Base-by-base conservation (phyloP, 2,797 vertebrate species). In the Coendou prehensilis region DNA sequence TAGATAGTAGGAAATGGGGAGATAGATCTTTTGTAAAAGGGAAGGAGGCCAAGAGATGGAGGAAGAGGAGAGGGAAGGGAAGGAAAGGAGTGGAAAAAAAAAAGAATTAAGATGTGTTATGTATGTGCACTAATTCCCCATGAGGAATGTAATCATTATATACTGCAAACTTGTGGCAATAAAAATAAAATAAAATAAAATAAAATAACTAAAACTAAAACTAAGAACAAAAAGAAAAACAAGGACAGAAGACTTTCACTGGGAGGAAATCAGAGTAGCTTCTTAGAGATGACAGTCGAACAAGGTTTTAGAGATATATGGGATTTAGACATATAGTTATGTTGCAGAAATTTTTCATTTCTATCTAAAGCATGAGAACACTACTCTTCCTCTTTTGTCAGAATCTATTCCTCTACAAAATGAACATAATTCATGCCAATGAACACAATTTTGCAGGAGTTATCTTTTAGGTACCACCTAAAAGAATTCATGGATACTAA, bases 381-480 rank as follows among this genome's bases (percentile, higher is more conserved):
- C 18, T 69, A 9, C 41, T 85, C 79, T 59, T 30, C n/a, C 28
- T 50, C 82, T 85, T 90, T 82, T 89, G 57, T 93, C 87, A 81
- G n/a, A 79, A 78, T 79, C 37, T 5, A 45, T 78, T 88, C 30
- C 47, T 86, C 83, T 94, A 80, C 54, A 94, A 87, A 94, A 47
- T 64, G 83, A 88, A 94, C 50, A 56, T 47, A 93, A 88, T 93
- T 82, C 75, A 76, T 94, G 67, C 59, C 73, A 78, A 81, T 1
- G 79, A 95, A 47, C 76, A 52, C 18, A 63, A 14, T 9, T 45
- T 2, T 45, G 4, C 56, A 13, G 80, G 37, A 90, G 41, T 47
- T 52, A 37, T 92, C 3, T n/a, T 28, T 92, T 18, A 92, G 79
- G 28, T 37, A 41, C 33, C 23, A 69, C 10, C 9, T 41, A 82